A percentile compares a stretch with the other conserved stretches of the same genome.
Conservation (phyloP, 2,888 invertebrate genomes). For the Chrysolina haemoptera region DNA sequence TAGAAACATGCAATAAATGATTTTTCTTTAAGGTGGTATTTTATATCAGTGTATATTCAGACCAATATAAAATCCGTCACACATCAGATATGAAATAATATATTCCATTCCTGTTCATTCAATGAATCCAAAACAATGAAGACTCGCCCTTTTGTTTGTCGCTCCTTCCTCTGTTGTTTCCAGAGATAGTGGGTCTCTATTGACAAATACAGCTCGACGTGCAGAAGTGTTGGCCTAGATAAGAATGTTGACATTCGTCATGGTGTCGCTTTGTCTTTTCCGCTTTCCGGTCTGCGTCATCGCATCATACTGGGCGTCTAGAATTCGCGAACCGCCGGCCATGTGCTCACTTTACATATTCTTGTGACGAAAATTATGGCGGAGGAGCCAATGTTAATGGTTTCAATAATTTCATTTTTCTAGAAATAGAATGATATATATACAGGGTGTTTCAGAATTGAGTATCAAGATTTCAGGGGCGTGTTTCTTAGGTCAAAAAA, state of each 20-base stretch:
- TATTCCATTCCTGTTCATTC: conserved; percentile 17
- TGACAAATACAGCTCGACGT: conserved; percentile 1
- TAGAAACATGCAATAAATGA: too few relatives aligned
- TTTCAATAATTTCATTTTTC: neutral
- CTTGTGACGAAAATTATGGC: neutral
- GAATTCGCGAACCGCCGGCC: neutral
- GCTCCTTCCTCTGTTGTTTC: neutral
- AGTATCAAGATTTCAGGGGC: too few relatives aligned
- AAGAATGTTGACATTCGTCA: neutral
- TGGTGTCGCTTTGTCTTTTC: neutral
- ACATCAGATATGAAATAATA: conserved; percentile 6
- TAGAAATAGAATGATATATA: too few relatives aligned
- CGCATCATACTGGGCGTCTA: neutral
- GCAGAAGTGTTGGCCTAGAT: neutral
- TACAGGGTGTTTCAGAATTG: too few relatives aligned
- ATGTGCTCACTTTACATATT: too few relatives aligned
- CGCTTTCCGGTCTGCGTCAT: neutral
- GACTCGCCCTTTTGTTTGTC: conserved; percentile 13
- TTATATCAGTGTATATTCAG: conserved; percentile 2
- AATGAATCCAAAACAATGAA: conserved; percentile 7
- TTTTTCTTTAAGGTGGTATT: neutral
- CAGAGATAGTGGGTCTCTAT: conserved; percentile 3
- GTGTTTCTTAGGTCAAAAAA: too few relatives aligned
- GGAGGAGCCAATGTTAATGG: neutral
- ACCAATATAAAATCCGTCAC: neutral